phyloP scores from a whole-genome alignment of 2,888 invertebrate species.

The Tetragonisca angustula region DNA sequence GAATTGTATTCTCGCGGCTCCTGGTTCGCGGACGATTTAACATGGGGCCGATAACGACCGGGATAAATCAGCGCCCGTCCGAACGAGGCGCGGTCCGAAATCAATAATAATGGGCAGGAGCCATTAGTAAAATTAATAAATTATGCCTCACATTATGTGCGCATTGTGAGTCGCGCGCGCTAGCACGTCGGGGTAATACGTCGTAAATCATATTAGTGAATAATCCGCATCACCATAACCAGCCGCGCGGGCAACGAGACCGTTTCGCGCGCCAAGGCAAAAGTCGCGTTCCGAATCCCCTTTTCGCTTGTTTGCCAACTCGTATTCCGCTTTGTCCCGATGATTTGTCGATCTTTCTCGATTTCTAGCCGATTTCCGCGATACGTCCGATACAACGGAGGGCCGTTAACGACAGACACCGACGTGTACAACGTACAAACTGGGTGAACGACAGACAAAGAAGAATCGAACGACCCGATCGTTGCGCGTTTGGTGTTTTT shows the following conservation, averaged over 20 bases:
- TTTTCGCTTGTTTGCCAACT: conserved; percentile 7
- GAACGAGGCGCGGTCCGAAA: conserved; percentile 80
- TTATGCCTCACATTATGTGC: conserved; percentile 84
- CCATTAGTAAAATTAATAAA: conserved; percentile 85
- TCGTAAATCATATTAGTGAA: conserved; percentile 84
- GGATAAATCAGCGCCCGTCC: conserved; percentile 82
- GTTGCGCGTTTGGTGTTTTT: neutral
- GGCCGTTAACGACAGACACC: neutral
- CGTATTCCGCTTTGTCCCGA: conserved; percentile 10
- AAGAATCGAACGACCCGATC: neutral
- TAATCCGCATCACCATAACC: conserved; percentile 84
- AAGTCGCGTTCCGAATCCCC: conserved; percentile 70
- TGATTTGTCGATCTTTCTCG: conserved; percentile 11
- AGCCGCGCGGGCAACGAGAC: conserved; percentile 73
- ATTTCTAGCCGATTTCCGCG: conserved; percentile 5
- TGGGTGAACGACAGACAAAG: neutral
- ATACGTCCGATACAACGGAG: neutral
- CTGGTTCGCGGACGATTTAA: conserved; percentile 80
- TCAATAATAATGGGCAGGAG: conserved; percentile 84
- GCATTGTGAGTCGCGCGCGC: conserved; percentile 81
- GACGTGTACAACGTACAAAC: neutral
- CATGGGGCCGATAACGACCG: conserved; percentile 82
- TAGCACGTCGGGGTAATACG: conserved; percentile 79
- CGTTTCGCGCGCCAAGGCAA: conserved; percentile 76
- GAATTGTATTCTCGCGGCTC: conserved; percentile 74